phyloP scores from a whole-genome alignment of 92 coral and sea anemone genomes.

The Meandrina meandrites region DNA sequence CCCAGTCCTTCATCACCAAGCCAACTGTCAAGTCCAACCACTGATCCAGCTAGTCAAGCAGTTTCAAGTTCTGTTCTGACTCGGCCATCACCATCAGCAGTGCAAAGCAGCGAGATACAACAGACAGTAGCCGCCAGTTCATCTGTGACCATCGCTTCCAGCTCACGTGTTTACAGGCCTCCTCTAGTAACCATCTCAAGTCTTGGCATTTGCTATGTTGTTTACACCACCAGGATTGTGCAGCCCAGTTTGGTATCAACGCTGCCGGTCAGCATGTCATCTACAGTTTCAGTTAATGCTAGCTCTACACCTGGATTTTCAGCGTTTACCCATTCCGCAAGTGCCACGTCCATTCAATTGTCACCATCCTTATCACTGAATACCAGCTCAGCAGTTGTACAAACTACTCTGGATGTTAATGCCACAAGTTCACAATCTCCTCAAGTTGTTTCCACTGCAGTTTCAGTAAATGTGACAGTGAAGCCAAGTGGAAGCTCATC shows the following conservation, averaged over 20 bases:
- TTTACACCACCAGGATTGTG: slow-evolving; percentile 74
- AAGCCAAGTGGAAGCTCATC: not conserved
- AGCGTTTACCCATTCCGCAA: not conserved
- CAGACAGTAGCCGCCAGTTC: not conserved
- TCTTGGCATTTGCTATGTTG: slow-evolving; percentile 84
- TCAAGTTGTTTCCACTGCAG: not conserved
- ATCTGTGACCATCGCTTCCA: not conserved
- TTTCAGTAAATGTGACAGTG: not conserved
- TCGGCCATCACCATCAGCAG: not conserved
- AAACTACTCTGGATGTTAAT: slow-evolving; percentile 1
- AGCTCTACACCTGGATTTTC: slow-evolving; percentile 1
- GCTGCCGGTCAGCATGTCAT: slow-evolving; percentile 24
- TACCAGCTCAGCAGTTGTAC: slow-evolving; percentile 17
- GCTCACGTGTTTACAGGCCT: slow-evolving; percentile 19
- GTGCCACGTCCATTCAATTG: slow-evolving; percentile 12
- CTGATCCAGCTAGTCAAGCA: not conserved
- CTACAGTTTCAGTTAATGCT: slow-evolving; percentile 23
- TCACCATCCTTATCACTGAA: slow-evolving; percentile 12
- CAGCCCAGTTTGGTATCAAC: slow-evolving; percentile 50
- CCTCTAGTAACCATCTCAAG: slow-evolving; percentile 73
- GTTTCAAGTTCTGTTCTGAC: not conserved
- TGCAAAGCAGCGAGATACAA: not conserved
- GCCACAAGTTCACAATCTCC: slow-evolving; percentile 1
- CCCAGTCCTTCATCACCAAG: not conserved
- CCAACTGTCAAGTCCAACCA: not conserved